A percentile compares a stretch with the other conserved stretches of the same genome.
Evolutionary conservation across 2,113 vertebrate genomes (phyloP).

Genomic region (Pteruthius melanotis): DNA sequence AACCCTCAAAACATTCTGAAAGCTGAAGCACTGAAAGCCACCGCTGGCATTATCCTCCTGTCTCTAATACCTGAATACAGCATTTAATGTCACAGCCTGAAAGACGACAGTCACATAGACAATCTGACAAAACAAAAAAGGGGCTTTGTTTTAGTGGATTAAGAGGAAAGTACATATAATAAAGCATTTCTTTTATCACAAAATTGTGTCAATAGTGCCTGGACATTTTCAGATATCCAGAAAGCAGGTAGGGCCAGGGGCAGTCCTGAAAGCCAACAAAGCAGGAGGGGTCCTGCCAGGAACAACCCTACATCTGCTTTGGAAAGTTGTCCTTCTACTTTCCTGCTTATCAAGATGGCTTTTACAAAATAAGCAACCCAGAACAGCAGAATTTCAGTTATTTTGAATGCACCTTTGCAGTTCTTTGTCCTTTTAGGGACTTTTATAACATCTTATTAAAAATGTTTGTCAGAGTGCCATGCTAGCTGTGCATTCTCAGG

Average conservation of each 20-base stretch:
- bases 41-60: neutral
- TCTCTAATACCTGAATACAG: neutral
- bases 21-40: neutral
- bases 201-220: neutral
- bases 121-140: neutral
- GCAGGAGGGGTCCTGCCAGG: neutral
- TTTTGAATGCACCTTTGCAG: neutral
- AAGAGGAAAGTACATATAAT: neutral
- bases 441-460: neutral
- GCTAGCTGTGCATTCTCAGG: neutral
- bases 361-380: neutral
- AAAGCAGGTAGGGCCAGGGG: neutral
- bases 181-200: neutral
- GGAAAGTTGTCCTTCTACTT: neutral
- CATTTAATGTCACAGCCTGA: neutral
- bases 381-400: neutral
- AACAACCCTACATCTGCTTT: neutral
- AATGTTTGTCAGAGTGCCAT: neutral
- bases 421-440: neutral
- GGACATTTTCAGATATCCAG: neutral
- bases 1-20: neutral
- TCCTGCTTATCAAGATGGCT: neutral
- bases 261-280: neutral
- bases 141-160: neutral
- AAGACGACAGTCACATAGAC: neutral